Evolutionary conservation across 2,113 vertebrate species (phyloP).

Genomic region (Callopanchax toddi): DNA sequence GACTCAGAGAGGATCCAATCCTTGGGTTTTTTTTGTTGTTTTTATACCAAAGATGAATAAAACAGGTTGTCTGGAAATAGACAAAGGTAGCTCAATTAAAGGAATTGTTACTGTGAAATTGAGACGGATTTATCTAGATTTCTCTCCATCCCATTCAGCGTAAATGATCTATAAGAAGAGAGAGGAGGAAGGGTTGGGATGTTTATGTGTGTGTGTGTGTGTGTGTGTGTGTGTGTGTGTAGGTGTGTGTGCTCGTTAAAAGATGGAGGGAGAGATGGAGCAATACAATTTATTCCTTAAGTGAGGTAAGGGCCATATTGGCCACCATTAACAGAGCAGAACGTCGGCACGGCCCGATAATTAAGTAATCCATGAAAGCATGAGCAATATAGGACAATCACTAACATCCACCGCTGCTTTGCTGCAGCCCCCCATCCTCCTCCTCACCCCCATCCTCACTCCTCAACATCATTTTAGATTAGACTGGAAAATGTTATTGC

Average conservation of each 20-base stretch:
- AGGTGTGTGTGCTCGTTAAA: constrained; percentile 56
- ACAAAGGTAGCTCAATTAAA: constrained; percentile 74
- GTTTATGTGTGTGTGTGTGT: constrained; percentile 65
- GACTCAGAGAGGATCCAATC: constrained; percentile 58
- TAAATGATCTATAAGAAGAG: constrained; percentile 76
- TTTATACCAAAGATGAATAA: constrained; percentile 65
- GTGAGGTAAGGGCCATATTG: constrained; percentile 78
- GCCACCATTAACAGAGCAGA: constrained; percentile 79
- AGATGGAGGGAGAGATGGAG: constrained; percentile 76
- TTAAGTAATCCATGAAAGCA: constrained; percentile 82
- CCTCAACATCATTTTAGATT: constrained; percentile 74
- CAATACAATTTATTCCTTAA: constrained; percentile 82
- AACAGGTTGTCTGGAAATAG: constrained; percentile 56
- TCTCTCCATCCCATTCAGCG: constrained; percentile 73
- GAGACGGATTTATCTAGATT: constrained; percentile 57
- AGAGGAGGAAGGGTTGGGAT: constrained; percentile 57
- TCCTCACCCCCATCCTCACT: neutral
- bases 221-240: constrained; percentile 11
- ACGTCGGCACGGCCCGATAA: constrained; percentile 78
- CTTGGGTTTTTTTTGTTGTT: constrained; percentile 13
- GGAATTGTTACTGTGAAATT: constrained; percentile 77
- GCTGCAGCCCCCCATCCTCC: constrained; percentile 27
- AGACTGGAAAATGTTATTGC: constrained; percentile 76
- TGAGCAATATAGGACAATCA: constrained; percentile 80
- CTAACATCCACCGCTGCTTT: constrained; percentile 74